Evolutionary conservation across 2,113 vertebrate genomes (phyloP).

Genomic region (Ictalurus furcatus): DNA sequence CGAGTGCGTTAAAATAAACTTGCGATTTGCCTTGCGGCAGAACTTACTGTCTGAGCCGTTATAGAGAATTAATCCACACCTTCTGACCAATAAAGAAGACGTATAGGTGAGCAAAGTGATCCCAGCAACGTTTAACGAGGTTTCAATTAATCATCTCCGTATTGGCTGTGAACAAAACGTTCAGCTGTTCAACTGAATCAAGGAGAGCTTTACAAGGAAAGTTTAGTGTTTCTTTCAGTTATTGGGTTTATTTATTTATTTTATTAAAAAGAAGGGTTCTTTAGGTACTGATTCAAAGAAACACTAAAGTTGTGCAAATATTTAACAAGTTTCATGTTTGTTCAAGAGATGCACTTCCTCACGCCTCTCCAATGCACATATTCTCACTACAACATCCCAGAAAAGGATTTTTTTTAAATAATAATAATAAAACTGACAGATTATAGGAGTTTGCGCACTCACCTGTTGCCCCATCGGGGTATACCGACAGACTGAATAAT

Average conservation of each 20-base stretch:
- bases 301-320: neutral
- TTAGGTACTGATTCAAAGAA: neutral
- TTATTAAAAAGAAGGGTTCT: neutral
- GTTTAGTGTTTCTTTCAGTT: neutral
- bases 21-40: neutral
- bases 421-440: neutral
- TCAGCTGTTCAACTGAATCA: neutral
- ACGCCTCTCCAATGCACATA: neutral
- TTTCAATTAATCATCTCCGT: neutral
- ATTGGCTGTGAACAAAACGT: neutral
- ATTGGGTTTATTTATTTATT: neutral
- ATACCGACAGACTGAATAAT: conserved; percentile 90
- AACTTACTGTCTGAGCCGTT: neutral
- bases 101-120: neutral
- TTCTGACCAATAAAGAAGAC: neutral
- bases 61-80: neutral
- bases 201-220: neutral
- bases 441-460: conserved; percentile 52
- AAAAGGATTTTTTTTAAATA: no score
- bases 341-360: neutral
- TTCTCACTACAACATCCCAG: neutral
- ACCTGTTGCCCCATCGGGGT: conserved; percentile 91
- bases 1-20: neutral
- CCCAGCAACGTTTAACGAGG: neutral
- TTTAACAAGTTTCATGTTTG: neutral